Percentiles rank a stretch among this genome's conserved stretches.
phyloP scores from a whole-genome alignment of 2,888 invertebrate species.

The Heliconius hortense region DNA sequence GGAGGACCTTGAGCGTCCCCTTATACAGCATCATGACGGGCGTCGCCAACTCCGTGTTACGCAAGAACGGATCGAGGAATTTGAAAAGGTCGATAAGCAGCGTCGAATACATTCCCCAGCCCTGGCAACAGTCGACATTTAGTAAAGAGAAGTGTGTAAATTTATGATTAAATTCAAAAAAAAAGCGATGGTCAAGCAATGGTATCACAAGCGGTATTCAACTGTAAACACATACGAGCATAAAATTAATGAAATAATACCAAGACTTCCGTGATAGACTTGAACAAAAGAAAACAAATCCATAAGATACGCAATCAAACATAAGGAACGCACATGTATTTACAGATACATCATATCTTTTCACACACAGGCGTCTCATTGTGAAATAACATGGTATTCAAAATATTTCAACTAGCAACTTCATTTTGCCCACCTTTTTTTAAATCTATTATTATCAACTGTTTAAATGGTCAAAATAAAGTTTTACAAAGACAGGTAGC shows the following conservation, averaged over 20 bases:
- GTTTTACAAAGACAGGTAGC: conserved; percentile 21
- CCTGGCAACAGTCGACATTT: conserved; percentile 66
- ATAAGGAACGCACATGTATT: conserved; percentile 32
- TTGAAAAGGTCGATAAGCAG: conserved; percentile 97
- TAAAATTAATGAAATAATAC: conserved; percentile 37
- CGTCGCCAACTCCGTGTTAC: conserved; percentile 97
- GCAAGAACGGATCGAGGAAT: conserved; percentile 97
- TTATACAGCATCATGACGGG: conserved; percentile 97
- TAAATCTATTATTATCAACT: not conserved
- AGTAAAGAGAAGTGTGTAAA: conserved; percentile 22
- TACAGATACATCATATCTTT: conserved; percentile 36
- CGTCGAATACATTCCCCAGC: conserved; percentile 99
- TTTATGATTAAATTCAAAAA: not conserved
- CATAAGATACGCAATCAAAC: conserved; percentile 37
- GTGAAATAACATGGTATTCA: not conserved
- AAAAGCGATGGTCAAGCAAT: conserved; percentile 41
- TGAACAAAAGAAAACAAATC: conserved; percentile 41
- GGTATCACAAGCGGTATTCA: conserved; percentile 39
- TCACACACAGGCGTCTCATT: conserved; percentile 30
- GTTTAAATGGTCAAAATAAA: conserved; percentile 25
- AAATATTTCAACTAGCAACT: not conserved
- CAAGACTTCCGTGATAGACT: conserved; percentile 43
- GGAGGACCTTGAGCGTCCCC: conserved; percentile 95
- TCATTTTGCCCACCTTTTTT: not conserved
- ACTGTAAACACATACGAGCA: conserved; percentile 40